phyloP scores from a whole-genome alignment of 2,797 vertebrate genomes.

The Lepilemur ruficaudatus region DNA sequence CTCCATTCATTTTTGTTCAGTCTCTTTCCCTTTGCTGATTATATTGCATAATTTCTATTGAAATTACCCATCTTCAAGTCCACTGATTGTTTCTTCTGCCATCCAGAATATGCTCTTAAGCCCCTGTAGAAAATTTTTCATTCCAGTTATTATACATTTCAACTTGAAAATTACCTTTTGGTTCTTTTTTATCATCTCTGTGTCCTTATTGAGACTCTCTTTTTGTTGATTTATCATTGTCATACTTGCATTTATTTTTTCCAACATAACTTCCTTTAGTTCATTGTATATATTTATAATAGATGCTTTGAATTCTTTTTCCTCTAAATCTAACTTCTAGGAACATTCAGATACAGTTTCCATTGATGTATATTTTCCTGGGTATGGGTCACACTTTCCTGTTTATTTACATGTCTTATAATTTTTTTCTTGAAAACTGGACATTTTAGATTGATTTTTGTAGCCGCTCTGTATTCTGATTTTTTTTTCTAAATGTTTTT shows the following conservation, averaged over 20 bases:
- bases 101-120: not conserved
- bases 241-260: not conserved
- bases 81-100: not conserved
- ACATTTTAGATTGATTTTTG: not conserved
- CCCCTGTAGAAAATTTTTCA: not conserved
- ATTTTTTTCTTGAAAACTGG: not conserved
- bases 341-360: not conserved
- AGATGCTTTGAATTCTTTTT: not conserved
- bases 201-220: not conserved
- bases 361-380: not conserved
- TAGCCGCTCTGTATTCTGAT: not conserved
- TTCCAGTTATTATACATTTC: not conserved
- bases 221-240: not conserved
- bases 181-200: not conserved
- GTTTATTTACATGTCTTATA: not conserved
- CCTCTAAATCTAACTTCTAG: not conserved
- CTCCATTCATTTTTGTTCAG: not conserved
- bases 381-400: not conserved
- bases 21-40: not conserved
- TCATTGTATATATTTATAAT: not conserved
- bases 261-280: not conserved
- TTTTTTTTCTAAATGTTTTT: not conserved
- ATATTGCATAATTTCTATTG: not conserved
- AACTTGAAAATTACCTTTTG: not conserved
- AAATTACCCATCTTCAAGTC: not conserved